A percentile compares a stretch with the other conserved stretches of the same genome.
Conservation (phyloP, 1,140 invertebrate genomes). For the Acromyrmex echinatior region DNA sequence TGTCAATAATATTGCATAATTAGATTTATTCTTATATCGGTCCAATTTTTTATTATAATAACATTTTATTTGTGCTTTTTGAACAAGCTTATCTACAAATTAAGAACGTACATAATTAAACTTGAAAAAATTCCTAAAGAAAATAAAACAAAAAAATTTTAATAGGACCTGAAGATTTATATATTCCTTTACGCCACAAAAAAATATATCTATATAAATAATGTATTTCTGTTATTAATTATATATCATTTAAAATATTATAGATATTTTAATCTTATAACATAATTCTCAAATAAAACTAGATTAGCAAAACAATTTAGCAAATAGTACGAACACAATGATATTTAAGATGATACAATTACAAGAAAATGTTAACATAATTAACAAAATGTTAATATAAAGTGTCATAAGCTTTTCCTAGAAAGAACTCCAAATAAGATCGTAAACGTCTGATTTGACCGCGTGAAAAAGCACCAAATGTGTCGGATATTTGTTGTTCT, state of each 20-base stretch:
- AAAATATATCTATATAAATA: too few relatives aligned
- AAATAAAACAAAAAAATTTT: too few relatives aligned
- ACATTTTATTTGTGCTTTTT: too few relatives aligned
- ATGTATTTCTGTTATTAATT: too few relatives aligned
- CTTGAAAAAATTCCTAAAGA: too few relatives aligned
- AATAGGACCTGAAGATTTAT: too few relatives aligned
- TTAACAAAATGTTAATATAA: constrained; percentile 10
- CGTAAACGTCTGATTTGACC: constrained; percentile 44
- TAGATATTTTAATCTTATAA: neutral
- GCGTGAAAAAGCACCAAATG: constrained; percentile 45
- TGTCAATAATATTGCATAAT: too few relatives aligned
- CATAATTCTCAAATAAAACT: neutral
- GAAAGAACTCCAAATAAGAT: constrained; percentile 30
- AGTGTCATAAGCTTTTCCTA: neutral
- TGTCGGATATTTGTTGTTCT: constrained; percentile 51
- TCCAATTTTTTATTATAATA: too few relatives aligned
- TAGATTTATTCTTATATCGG: too few relatives aligned
- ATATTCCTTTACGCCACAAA: too few relatives aligned
- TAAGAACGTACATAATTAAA: too few relatives aligned
- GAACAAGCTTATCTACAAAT: too few relatives aligned
- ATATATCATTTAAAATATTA: neutral
- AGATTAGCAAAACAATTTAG: neutral
- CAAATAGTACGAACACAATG: neutral
- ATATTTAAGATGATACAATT: neutral
- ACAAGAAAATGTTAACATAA: constrained; percentile 11